Percentiles rank a stretch among this genome's conserved stretches.
phyloP scores from a whole-genome alignment of 2,888 invertebrate genomes.

The Callyntrura sp. region DNA sequence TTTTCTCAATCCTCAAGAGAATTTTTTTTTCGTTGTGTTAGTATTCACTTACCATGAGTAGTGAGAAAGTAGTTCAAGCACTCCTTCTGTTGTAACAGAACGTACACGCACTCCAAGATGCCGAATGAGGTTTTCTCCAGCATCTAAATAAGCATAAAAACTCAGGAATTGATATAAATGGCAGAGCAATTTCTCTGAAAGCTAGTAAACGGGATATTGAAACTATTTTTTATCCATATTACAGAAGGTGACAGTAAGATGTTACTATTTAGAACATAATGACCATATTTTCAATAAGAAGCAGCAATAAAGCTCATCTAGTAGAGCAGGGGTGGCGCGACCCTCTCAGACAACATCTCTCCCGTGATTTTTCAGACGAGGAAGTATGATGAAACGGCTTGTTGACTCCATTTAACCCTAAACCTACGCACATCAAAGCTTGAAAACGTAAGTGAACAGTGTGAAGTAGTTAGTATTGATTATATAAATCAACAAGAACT shows the following conservation, averaged over 20 bases:
- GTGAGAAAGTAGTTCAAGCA: conserved; percentile 60
- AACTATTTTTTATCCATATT: no score
- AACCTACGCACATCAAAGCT: conserved; percentile 19
- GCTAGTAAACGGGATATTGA: no score
- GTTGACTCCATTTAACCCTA: conserved; percentile 23
- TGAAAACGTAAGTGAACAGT: neutral
- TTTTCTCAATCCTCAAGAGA: no score
- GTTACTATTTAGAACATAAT: neutral
- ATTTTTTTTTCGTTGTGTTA: no score
- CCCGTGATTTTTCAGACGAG: no score
- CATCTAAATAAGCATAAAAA: no score
- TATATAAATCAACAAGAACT: conserved; percentile 6
- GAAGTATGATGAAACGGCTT: neutral
- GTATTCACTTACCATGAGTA: conserved; percentile 57
- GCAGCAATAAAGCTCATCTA: no score
- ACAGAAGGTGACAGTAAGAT: neutral
- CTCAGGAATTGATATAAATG: no score
- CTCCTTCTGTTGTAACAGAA: conserved; percentile 57
- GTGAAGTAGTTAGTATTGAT: neutral
- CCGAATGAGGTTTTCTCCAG: conserved; percentile 68
- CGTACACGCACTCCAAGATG: conserved; percentile 65
- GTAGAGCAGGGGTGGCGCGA: no score
- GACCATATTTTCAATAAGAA: neutral
- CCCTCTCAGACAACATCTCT: no score
- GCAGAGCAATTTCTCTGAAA: no score